Evolutionary conservation across 2,888 invertebrate genomes (phyloP).

Genomic region (Galerucella nymphaeae): DNA sequence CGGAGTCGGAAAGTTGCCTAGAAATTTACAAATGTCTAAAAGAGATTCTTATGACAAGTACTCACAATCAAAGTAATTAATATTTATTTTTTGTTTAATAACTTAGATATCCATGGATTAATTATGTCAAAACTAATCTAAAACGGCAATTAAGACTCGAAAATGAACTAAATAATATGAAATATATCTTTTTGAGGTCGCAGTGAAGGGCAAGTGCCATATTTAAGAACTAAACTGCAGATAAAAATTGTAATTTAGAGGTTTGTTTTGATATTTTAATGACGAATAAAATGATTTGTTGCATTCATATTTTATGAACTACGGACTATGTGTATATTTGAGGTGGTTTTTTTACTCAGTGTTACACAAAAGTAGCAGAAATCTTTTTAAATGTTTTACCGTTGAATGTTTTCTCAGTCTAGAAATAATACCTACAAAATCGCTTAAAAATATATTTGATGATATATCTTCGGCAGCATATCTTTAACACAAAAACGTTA

Average conservation of each 20-base stretch:
- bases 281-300: background rate
- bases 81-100: background rate
- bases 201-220: background rate
- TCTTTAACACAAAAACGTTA: no score
- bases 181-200: background rate
- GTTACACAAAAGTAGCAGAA: no score
- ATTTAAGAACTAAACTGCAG: background rate
- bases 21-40: no score
- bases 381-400: no score
- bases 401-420: no score
- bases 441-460: no score
- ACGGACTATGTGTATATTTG: no score
- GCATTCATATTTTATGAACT: background rate
- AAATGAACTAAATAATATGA: background rate
- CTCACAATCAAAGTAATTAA: background rate
- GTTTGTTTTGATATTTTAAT: background rate
- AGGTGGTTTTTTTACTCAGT: no score
- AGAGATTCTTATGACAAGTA: no score
- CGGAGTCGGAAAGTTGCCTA: no score
- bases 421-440: no score
- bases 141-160: background rate
- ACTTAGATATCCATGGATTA: background rate
- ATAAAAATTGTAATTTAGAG: conserved; percentile 3
- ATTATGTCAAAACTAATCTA: background rate
- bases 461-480: no score